Evolutionary conservation across 2,113 vertebrate genomes (phyloP).

Genomic region (Helogale parvula): DNA sequence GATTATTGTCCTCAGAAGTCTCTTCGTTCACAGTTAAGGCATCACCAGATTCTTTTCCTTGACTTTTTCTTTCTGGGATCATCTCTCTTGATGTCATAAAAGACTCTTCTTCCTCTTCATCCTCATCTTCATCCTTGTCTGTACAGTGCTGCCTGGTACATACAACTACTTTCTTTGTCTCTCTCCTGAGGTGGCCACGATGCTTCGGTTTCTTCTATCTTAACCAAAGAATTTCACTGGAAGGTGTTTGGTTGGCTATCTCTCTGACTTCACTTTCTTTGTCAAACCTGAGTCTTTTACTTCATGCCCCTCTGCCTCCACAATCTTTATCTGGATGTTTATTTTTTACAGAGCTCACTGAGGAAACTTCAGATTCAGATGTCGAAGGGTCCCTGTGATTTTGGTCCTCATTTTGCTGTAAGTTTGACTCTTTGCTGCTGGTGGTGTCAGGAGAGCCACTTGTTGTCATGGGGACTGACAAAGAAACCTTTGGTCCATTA

Average conservation of each 20-base stretch:
- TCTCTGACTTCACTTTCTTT: conserved; percentile 88
- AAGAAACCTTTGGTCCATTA: conserved; percentile 93
- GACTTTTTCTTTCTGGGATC: conserved; percentile 85
- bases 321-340: conserved; percentile 93
- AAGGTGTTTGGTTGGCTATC: conserved; percentile 82
- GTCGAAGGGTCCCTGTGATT: conserved; percentile 89
- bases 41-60: conserved; percentile 89
- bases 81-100: conserved; percentile 91
- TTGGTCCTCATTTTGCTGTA: conserved; percentile 88
- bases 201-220: conserved; percentile 86
- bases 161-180: conserved; percentile 85
- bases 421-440: conserved; percentile 92
- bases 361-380: conserved; percentile 87
- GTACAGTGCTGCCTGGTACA: conserved; percentile 83
- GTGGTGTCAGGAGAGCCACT: conserved; percentile 97
- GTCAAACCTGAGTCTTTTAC: conserved; percentile 97
- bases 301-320: conserved; percentile 93
- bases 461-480: conserved; percentile 93
- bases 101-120: conserved; percentile 87
- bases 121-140: conserved; percentile 91
- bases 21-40: conserved; percentile 89
- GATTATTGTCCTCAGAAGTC: conserved; percentile 89
- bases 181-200: conserved; percentile 89
- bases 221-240: conserved; percentile 85
- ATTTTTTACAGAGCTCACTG: conserved; percentile 91